Conservation (phyloP, 1,140 invertebrate genomes). For the Dreissena rostriformis region DNA sequence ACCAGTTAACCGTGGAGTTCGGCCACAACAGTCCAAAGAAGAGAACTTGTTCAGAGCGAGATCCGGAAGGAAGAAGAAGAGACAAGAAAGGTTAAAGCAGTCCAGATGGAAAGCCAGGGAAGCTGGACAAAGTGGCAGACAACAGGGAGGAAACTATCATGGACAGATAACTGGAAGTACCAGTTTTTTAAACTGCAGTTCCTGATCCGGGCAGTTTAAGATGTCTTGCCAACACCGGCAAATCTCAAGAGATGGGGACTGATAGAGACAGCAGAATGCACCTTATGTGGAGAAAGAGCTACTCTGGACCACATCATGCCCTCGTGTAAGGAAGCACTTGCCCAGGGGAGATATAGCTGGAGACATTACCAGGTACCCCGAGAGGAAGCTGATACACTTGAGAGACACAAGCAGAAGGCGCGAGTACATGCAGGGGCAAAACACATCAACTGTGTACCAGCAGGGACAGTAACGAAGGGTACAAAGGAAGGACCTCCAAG, state of each 20-base stretch:
- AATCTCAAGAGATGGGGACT: not conserved
- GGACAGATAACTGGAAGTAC: not conserved
- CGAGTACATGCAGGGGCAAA: not conserved
- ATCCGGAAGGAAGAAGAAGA: not conserved
- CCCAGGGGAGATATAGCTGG: constrained; percentile 13
- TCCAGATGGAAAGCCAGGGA: not conserved
- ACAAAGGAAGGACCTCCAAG: not conserved
- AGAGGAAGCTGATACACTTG: constrained; percentile 11
- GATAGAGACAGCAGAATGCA: not conserved
- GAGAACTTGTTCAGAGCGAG: too few species aligned
- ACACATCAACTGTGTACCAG: not conserved
- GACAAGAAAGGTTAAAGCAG: not conserved
- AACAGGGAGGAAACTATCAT: not conserved
- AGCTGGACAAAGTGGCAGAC: not conserved
- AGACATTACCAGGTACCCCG: constrained; percentile 16
- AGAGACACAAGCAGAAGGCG: constrained; percentile 1
- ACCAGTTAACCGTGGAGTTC: too few species aligned
- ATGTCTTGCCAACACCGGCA: not conserved
- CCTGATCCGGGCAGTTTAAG: not conserved
- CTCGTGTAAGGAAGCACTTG: constrained; percentile 8
- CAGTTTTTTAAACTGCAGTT: too few species aligned
- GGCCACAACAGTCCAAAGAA: too few species aligned
- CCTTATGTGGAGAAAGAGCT: constrained; percentile 5
- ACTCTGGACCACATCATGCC: constrained; percentile 14
- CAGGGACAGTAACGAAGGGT: not conserved